Evolutionary conservation across 2,888 invertebrate species (phyloP), one percentile per base, ranked within the genome.

Genomic region (Nysson spinosus): DNA sequence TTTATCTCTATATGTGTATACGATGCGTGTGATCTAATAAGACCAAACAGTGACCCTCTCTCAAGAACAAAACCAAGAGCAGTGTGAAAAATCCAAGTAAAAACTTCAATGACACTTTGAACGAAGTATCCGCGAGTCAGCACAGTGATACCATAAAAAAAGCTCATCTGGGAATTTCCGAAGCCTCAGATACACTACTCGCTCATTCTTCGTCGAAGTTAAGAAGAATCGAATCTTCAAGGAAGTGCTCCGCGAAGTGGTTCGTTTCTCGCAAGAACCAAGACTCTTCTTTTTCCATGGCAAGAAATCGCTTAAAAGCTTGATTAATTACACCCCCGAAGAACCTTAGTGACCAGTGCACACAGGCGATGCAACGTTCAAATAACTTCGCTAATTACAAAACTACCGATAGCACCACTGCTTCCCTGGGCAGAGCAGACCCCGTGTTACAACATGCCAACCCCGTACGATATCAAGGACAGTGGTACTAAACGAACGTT

Each of bases 321-420:
- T 55, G 64, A 55, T 64, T 44, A 55, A 64, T 64, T 22, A 64
- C 20, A 24, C 52, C 9, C n/a, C 14, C 28, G 51, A 19, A 52
- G 62, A 30, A 44, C 19, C 22, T 6, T 17, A 51, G 34, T 35
- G 54, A 64, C 30, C 39, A 16, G 32, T 44, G 43, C 64, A 54
- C 54, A 64, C 26, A 37, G 37, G 32, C 64, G 49, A 64, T 65
- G 55, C 55, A 64, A 55, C 55, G 55, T 11, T 28, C 26, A 14
- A 26, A 44, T 19, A 16, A 20, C 32, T 4, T n/a, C 12, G 39
- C 19, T 50, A 43, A 39, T 24, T 30, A 22, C 5, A 44, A 34
- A 44, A 64, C 47, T 37, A 43, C 19, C 37, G 4, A 28, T 6
- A 11, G 28, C 54, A 43, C 30, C 37, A 5, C 30, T 14, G 22